Conservation (phyloP, 2,888 invertebrate species). For the Electrophaes corylata region DNA sequence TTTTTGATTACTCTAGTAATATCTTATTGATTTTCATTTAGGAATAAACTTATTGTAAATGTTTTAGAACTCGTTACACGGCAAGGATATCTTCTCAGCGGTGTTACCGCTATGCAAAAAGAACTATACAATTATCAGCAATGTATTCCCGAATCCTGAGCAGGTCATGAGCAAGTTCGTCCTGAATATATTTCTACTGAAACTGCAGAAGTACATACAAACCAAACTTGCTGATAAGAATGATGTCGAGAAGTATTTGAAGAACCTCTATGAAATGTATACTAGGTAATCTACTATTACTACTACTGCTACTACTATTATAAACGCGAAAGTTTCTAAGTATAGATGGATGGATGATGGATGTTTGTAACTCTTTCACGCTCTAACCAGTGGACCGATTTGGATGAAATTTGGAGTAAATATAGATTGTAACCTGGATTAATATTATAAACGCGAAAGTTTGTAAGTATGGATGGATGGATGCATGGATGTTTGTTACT, state of each 20-base stretch:
- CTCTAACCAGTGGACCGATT: too few relatives aligned
- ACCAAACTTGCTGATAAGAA: slow-evolving; percentile 91
- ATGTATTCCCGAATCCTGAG: slow-evolving; percentile 97
- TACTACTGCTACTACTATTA: too few relatives aligned
- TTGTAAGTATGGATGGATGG: too few relatives aligned
- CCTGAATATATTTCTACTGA: slow-evolving; percentile 96
- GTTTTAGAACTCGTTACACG: slow-evolving; percentile 91
- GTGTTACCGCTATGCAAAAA: slow-evolving; percentile 95
- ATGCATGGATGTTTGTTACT: too few relatives aligned
- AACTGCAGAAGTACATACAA: slow-evolving; percentile 93
- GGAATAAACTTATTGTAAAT: not conserved
- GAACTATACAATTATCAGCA: slow-evolving; percentile 92
- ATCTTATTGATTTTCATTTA: not conserved
- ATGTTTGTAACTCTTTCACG: too few relatives aligned
- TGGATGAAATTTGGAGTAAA: too few relatives aligned
- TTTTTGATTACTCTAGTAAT: not conserved
- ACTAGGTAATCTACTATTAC: too few relatives aligned
- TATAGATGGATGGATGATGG: too few relatives aligned
- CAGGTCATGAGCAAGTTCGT: slow-evolving; percentile 99
- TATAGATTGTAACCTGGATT: too few relatives aligned
- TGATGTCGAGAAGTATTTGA: slow-evolving; percentile 94
- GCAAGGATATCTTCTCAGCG: slow-evolving; percentile 95
- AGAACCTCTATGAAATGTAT: slow-evolving; percentile 94
- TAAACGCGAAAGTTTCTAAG: too few relatives aligned
- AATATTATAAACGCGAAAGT: too few relatives aligned